phyloP scores from a whole-genome alignment of 1,140 invertebrate species.

The Anagrus nilaparvatae region DNA sequence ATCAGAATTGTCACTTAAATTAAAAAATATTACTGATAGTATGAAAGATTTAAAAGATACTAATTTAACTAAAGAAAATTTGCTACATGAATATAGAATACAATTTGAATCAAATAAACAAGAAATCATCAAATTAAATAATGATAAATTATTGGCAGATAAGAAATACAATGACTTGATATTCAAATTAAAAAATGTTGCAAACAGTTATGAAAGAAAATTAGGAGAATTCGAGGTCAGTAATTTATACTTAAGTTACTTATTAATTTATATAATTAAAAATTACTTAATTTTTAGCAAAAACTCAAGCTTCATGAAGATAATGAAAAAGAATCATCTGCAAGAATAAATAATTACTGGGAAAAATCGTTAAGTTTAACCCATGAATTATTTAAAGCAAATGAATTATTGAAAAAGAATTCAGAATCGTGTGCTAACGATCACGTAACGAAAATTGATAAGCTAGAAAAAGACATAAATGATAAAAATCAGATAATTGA shows the following conservation, averaged over 20 bases:
- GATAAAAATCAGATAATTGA: slow-evolving; percentile 16
- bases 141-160: slow-evolving; percentile 16
- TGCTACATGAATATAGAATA: slow-evolving; percentile 19
- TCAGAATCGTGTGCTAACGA: slow-evolving; percentile 17
- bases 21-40: slow-evolving; percentile 20
- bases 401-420: slow-evolving; percentile 18
- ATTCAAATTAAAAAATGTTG: slow-evolving; percentile 9
- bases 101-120: slow-evolving; percentile 15
- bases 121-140: slow-evolving; percentile 19
- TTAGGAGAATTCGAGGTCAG: slow-evolving; percentile 17
- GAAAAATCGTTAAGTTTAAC: slow-evolving; percentile 20
- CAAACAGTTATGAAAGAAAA: slow-evolving; percentile 18
- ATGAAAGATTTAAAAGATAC: slow-evolving; percentile 21
- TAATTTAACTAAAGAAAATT: slow-evolving; percentile 17
- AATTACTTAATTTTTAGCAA: slow-evolving; percentile 6
- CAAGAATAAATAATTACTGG: slow-evolving; percentile 21
- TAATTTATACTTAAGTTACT: background rate
- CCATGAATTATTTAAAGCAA: slow-evolving; percentile 18
- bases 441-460: slow-evolving; percentile 21
- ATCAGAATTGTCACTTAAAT: slow-evolving; percentile 22
- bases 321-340: slow-evolving; percentile 13
- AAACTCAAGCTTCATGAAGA: slow-evolving; percentile 21
- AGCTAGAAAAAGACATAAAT: slow-evolving; percentile 20
- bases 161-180: slow-evolving; percentile 13
- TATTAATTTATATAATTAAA: background rate